Conservation (phyloP, 2,888 invertebrate species). For the Apodemia zela region DNA sequence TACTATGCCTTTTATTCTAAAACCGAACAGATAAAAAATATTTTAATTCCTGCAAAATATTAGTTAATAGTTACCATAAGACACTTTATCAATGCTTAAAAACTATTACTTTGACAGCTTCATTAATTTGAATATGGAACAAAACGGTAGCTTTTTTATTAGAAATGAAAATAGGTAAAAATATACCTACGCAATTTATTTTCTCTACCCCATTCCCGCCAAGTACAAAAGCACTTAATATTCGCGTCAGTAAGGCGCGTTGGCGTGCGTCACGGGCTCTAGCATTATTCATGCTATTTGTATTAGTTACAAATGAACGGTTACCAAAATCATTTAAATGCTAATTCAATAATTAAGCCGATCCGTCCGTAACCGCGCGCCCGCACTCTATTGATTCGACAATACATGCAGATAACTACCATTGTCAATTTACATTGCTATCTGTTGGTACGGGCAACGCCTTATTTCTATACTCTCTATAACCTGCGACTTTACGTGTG, state of each 20-base stretch:
- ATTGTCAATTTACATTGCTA: conserved; percentile 37
- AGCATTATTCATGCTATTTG: conserved; percentile 78
- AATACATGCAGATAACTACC: conserved; percentile 33
- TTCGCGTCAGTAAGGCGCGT: conserved; percentile 56
- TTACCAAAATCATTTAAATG: conserved; percentile 81
- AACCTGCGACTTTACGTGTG: neutral
- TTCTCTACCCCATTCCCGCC: conserved; percentile 1
- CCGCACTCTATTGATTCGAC: conserved; percentile 58
- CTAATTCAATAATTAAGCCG: conserved; percentile 80
- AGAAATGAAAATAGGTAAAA: conserved; percentile 1
- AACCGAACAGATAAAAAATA: too few species aligned
- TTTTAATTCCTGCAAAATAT: too few species aligned
- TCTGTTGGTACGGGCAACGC: conserved; percentile 27
- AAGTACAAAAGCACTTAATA: conserved; percentile 45
- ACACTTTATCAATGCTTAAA: neutral
- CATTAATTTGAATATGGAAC: neutral
- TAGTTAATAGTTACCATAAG: too few species aligned
- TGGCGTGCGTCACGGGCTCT: conserved; percentile 41
- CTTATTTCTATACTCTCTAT: neutral
- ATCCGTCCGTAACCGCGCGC: conserved; percentile 60
- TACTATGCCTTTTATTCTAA: too few species aligned
- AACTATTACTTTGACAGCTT: conserved; percentile 4
- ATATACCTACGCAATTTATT: neutral
- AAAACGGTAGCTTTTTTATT: neutral
- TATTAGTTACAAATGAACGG: conserved; percentile 82